Base-by-base conservation (phyloP, 2,797 vertebrate genomes). In the Smutsia gigantea region DNA sequence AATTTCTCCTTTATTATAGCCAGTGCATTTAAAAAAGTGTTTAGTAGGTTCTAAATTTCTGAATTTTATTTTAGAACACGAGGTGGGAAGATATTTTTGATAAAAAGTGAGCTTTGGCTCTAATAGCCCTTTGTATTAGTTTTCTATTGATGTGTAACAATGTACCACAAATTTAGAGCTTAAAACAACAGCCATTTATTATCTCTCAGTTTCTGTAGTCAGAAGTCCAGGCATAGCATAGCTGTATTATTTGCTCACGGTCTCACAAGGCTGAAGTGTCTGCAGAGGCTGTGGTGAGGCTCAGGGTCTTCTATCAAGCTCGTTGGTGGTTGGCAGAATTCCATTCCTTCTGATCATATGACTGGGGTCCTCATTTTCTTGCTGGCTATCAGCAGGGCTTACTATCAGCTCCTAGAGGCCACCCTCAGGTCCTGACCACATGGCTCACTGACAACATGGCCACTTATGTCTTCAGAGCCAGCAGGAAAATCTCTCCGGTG, bases 21-120 rank as follows among this genome's bases (percentile, higher is more conserved):
- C 69, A 55, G 2, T 82, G 7, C 53, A 61, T 78, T 93, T 69
- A 39, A 12, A 17, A 61, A 81, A 79, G 27, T 59, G 8, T 61
- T 74, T 55, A 63, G 79, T 94, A 90, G 39, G 39, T 83, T 96
- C 46, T 90, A 37, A 87, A 72, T 53, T 39, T 90, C 23, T 79
- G 57, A 93, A 93, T 93, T 57, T 64, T 87, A 83, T 91, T 93
- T 88, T 15, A 53, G 51, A 74, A 78, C 31, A 77, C 5, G 5
- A 68, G 51, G 55, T 75, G 61, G 53, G 25, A 94, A 72, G 68
- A 14, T 51, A 68, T 74, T 90, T 89, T 29, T 85, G 46, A 68
- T 61, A 66, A 93, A 93, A 94, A 83, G 17, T 93, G 31, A 42
- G 13, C 31, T 19, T 66, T 78, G 69, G 15, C n/a, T 94, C 15